Evolutionary conservation across 2,888 invertebrate genomes (phyloP), one percentile per base, ranked within the genome.

Genomic region (Xanthia togata): DNA sequence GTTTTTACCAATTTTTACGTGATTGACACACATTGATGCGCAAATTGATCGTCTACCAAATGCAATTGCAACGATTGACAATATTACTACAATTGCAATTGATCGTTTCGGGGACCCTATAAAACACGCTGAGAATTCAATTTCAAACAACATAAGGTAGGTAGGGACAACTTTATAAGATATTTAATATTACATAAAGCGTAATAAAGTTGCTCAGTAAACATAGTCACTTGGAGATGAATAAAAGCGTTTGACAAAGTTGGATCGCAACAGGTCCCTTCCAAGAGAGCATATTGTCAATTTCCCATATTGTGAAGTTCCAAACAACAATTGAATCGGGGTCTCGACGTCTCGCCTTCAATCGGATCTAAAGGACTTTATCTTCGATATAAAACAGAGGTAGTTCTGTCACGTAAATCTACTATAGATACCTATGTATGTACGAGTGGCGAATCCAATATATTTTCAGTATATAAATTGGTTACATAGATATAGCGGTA

Each of bases 271-370:
- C 93, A 94, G 93, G 93, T 93, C 88, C 85, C 84, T 78, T 89
- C 79, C 85, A 89, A 86, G 88, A 89, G 88, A 88, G 91, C 89
- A 90, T 91, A 92, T 93, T 93, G 93, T 92, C 93, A 92, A 93
- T 93, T 92, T 92, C 91, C 92, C 88, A 91, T 92, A 91, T 92
- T 92, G 92, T 91, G 89, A 89, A 93, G 89, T 92, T 92, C 88
- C 84, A 84, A 91, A 91, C 91, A 91, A 92, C 94, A 93, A 93
- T 93, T 89, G 93, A 90, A 89, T 90, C 88, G 88, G 89, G 90
- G 84, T 89, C 89, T 88, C 90, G 87, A 82, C 88, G 83, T 87
- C 88, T 87, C 89, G 87, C 83, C 88, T 90, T 90, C 93, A 93
- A 93, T 94, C 93, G 89, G 92, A 93, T 93, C 89, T 88, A 82